phyloP scores from a whole-genome alignment of 1,140 invertebrate species.

The Lordiphosa mommai region DNA sequence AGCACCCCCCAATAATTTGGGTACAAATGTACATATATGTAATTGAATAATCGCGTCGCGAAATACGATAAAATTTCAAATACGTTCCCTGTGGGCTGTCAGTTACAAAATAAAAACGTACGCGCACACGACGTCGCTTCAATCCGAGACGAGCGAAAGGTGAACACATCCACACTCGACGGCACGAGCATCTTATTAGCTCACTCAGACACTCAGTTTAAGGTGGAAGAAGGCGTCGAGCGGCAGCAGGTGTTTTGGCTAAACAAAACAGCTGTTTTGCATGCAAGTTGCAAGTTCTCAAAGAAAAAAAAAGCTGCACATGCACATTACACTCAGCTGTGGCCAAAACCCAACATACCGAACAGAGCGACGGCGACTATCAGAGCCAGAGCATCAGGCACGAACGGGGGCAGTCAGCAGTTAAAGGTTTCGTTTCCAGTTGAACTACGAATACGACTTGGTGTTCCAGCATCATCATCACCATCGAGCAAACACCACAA shows the following conservation, averaged over 20 bases:
- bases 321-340: slow-evolving; percentile 42
- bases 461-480: slow-evolving; percentile 38
- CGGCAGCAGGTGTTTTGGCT: not conserved
- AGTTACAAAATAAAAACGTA: slow-evolving; percentile 44
- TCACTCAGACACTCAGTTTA: not conserved
- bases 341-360: slow-evolving; percentile 4
- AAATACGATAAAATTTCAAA: slow-evolving; percentile 33
- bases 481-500: too few species aligned
- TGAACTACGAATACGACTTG: slow-evolving; percentile 16
- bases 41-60: slow-evolving; percentile 44
- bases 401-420: slow-evolving; percentile 1
- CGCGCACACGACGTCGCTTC: slow-evolving; percentile 31
- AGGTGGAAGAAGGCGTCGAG: not conserved
- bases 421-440: slow-evolving; percentile 35
- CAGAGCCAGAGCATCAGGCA: slow-evolving; percentile 22
- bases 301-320: slow-evolving; percentile 56
- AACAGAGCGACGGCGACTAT: slow-evolving; percentile 62
- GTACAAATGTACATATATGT: slow-evolving; percentile 1
- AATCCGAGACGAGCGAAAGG: slow-evolving; percentile 25
- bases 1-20: not conserved
- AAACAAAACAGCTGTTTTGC: slow-evolving; percentile 27
- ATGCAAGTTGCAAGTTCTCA: slow-evolving; percentile 31
- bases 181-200: slow-evolving; percentile 18
- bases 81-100: slow-evolving; percentile 22
- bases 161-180: slow-evolving; percentile 3